Percentiles rank a stretch among this genome's conserved stretches.
Evolutionary conservation across 2,797 vertebrate species (phyloP).

Genomic region (Aldrovandia affinis): DNA sequence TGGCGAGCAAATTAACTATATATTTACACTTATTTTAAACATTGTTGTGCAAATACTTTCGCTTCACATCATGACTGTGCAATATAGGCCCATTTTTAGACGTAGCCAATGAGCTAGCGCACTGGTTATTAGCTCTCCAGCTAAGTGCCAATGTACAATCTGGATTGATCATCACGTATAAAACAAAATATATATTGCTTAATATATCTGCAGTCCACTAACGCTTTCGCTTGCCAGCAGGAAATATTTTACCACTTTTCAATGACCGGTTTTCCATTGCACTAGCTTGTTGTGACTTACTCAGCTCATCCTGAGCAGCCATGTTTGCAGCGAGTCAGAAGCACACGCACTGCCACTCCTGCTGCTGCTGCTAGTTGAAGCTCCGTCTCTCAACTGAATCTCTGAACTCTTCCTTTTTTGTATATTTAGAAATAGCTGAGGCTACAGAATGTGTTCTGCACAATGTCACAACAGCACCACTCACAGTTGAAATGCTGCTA

Average conservation of each 20-base stretch:
- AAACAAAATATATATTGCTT: neutral
- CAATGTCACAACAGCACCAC: constrained; percentile 27
- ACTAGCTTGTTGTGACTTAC: constrained; percentile 79
- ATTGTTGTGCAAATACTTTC: constrained; percentile 27
- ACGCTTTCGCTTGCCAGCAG: neutral
- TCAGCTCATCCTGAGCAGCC: constrained; percentile 96
- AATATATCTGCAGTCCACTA: neutral
- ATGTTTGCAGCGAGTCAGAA: constrained; percentile 70
- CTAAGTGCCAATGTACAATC: neutral
- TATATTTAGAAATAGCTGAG: constrained; percentile 55
- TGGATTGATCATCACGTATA: neutral
- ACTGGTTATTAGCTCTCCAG: neutral
- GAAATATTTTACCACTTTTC: constrained; percentile 20
- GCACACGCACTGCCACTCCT: constrained; percentile 35
- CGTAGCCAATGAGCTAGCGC: neutral
- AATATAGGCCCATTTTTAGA: constrained; percentile 29
- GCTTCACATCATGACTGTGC: constrained; percentile 43
- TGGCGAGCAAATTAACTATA: neutral
- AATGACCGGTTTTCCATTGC: constrained; percentile 48
- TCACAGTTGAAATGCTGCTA: constrained; percentile 20
- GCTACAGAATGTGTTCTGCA: neutral
- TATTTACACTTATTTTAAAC: neutral
- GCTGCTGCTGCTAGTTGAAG: constrained; percentile 43
- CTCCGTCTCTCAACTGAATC: neutral
- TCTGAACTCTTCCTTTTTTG: constrained; percentile 33